phyloP scores from a whole-genome alignment of 2,888 invertebrate species.

The Aquatica leii region DNA sequence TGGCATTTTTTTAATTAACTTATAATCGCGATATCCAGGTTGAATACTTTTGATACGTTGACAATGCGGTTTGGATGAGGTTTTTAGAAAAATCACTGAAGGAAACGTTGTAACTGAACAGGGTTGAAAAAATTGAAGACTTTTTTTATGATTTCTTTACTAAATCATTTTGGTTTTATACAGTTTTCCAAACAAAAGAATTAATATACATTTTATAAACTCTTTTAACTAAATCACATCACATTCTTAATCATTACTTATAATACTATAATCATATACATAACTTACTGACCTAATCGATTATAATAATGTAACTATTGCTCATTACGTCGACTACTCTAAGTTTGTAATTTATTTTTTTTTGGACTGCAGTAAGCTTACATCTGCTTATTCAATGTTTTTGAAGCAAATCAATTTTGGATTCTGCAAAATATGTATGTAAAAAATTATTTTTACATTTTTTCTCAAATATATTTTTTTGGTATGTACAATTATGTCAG shows the following conservation, averaged over 20 bases:
- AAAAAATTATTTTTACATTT: too few species aligned
- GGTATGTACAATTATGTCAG: too few species aligned
- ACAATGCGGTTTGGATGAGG: too few species aligned
- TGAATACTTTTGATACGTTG: too few species aligned
- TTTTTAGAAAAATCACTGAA: too few species aligned
- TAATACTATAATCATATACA: slow-evolving; percentile 29
- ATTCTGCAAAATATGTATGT: too few species aligned
- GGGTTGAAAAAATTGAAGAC: too few species aligned
- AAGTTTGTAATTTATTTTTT: slow-evolving; percentile 1
- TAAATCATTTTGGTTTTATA: slow-evolving; percentile 40
- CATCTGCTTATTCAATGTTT: neutral
- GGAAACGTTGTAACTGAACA: too few species aligned
- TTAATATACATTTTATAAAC: slow-evolving; percentile 44
- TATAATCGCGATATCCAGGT: too few species aligned
- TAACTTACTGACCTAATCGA: slow-evolving; percentile 21
- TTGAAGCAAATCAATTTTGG: too few species aligned
- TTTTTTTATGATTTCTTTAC: slow-evolving; percentile 5
- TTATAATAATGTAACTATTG: slow-evolving; percentile 30
- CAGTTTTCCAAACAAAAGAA: slow-evolving; percentile 45
- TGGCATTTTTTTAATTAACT: too few species aligned
- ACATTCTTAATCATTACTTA: slow-evolving; percentile 48
- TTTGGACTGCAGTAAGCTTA: neutral
- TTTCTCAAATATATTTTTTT: too few species aligned
- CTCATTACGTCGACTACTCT: slow-evolving; percentile 22
- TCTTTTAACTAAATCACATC: slow-evolving; percentile 56